Conservation (phyloP, 2,113 vertebrate genomes). For the Alosa alosa region DNA sequence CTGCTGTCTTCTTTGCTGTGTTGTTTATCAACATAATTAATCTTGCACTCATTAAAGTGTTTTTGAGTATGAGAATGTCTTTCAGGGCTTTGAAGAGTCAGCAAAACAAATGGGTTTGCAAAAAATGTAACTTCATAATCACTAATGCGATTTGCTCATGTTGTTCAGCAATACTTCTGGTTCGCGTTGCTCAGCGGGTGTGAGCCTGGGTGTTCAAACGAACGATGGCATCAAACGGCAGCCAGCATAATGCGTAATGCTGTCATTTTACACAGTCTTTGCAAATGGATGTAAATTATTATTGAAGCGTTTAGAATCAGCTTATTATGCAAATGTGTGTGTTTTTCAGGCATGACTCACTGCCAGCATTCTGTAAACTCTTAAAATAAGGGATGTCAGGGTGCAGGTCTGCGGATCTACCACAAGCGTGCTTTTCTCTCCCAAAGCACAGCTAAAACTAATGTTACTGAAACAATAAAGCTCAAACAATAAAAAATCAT, state of each 20-base stretch:
- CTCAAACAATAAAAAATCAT: background rate
- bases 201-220: conserved; percentile 39
- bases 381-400: background rate
- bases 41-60: background rate
- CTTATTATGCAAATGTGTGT: background rate
- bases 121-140: background rate
- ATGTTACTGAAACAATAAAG: background rate
- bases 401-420: background rate
- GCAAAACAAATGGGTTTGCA: background rate
- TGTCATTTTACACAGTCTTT: background rate
- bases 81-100: background rate
- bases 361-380: background rate
- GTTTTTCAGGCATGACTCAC: background rate
- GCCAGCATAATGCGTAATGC: background rate
- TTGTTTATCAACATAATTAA: background rate
- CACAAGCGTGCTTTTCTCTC: background rate
- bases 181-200: conserved; percentile 52
- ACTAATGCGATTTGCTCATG: background rate
- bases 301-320: background rate
- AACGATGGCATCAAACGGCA: conserved; percentile 14
- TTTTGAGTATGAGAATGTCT: background rate
- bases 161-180: background rate
- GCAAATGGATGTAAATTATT: conserved; percentile 27
- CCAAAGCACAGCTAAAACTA: background rate
- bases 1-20: background rate